Conservation (phyloP, 2,797 vertebrate species). For the Lateolabrax maculatus region DNA sequence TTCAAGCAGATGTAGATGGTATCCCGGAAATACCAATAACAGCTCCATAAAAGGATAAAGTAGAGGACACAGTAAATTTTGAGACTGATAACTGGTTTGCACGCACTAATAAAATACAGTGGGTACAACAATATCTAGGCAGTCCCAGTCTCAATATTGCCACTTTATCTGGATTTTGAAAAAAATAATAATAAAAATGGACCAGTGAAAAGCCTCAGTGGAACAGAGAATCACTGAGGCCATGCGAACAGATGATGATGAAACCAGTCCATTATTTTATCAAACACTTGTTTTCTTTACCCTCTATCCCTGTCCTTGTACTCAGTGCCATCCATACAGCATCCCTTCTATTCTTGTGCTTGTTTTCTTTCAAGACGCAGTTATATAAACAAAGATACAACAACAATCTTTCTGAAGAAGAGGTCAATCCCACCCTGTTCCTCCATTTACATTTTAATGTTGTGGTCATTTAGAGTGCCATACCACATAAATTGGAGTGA, state of each 20-base stretch:
- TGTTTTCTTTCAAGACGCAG: background rate
- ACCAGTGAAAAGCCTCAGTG: background rate
- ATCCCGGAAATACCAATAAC: background rate
- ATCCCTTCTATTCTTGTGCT: background rate
- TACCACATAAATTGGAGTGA: background rate
- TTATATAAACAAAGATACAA: background rate
- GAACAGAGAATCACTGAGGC: background rate
- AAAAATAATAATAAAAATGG: constrained; percentile 2
- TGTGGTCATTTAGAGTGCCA: no score
- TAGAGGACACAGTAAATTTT: constrained; percentile 19
- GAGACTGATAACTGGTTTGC: background rate
- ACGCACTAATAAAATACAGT: constrained; percentile 8
- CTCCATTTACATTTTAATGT: no score
- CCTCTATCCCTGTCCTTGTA: background rate
- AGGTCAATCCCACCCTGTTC: background rate
- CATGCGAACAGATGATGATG: background rate
- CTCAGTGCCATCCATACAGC: background rate
- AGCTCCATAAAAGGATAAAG: background rate
- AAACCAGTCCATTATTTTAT: background rate
- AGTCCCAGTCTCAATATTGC: background rate
- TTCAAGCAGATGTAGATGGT: constrained; percentile 10
- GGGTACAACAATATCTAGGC: background rate
- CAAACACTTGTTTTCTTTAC: background rate
- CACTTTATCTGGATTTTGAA: constrained; percentile 37
- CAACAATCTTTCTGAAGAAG: background rate